Evolutionary conservation across 1,140 invertebrate species (phyloP).

Genomic region (Sarcophaga peregrina): DNA sequence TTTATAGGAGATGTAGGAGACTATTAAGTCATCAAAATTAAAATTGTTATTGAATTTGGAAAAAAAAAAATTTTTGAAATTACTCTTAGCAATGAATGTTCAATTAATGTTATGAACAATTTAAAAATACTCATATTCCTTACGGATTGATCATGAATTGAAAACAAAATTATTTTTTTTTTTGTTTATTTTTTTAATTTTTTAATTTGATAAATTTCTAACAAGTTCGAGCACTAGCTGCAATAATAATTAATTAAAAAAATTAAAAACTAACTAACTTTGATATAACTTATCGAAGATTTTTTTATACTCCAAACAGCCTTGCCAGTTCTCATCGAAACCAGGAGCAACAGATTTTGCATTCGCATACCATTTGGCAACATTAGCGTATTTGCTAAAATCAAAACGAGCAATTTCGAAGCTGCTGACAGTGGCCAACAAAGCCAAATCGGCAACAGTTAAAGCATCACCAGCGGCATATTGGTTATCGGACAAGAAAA

Average conservation of each 20-base stretch:
- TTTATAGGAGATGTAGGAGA: too few species aligned
- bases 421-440: slow-evolving; percentile 74
- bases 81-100: too few species aligned
- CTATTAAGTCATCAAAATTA: too few species aligned
- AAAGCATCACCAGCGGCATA: slow-evolving; percentile 76
- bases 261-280: neutral
- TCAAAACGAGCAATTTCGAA: slow-evolving; percentile 76
- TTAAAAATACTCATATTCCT: too few species aligned
- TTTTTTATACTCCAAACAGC: slow-evolving; percentile 68
- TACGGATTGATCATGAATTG: too few species aligned
- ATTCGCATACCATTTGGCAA: slow-evolving; percentile 77
- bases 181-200: neutral
- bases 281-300: slow-evolving; percentile 8
- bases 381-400: slow-evolving; percentile 75
- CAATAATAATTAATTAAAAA: neutral
- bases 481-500: slow-evolving; percentile 73
- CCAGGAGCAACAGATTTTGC: slow-evolving; percentile 76
- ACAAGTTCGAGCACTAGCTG: neutral
- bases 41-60: too few species aligned
- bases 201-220: neutral
- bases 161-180: neutral
- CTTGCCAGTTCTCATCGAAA: slow-evolving; percentile 77
- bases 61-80: too few species aligned
- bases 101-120: too few species aligned
- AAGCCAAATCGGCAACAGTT: slow-evolving; percentile 78